Percentiles rank a stretch among this genome's conserved stretches.
These are phyloP conservation scores for Fragum whitleyi DNA, from an alignment of 2,888 invertebrate genomes.

Conservation along the genomic window DNA sequence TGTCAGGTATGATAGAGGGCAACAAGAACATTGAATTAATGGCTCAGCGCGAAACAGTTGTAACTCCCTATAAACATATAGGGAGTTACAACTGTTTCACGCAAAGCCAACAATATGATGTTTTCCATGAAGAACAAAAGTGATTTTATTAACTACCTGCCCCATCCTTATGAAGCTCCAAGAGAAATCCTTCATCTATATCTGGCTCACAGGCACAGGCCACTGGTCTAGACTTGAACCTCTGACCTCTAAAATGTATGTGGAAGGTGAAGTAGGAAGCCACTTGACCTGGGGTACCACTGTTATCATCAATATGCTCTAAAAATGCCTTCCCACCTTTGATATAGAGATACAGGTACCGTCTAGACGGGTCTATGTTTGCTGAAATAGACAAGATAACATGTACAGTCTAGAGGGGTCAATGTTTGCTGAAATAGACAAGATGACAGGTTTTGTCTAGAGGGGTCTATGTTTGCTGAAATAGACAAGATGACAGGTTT, in stretches of 20 bases:
- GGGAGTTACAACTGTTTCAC: no score
- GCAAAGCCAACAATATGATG: no score
- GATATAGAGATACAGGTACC: conserved; percentile 83
- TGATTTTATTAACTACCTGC: conserved; percentile 70
- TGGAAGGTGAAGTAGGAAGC: conserved; percentile 82
- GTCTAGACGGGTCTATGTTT: conserved; percentile 82
- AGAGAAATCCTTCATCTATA: conserved; percentile 83
- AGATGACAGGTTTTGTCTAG: no score
- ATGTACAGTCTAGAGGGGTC: conserved; percentile 83
- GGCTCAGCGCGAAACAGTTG: no score
- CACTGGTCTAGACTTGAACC: conserved; percentile 82
- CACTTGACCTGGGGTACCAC: conserved; percentile 77
- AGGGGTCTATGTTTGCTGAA: no score
- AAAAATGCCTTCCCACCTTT: conserved; percentile 84
- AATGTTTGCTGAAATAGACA: conserved; percentile 81
- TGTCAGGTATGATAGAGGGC: no score
- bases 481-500: no score
- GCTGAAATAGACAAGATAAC: conserved; percentile 74
- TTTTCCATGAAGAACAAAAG: no score
- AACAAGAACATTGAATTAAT: no score
- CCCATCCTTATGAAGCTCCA: conserved; percentile 83
- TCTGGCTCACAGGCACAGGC: conserved; percentile 84
- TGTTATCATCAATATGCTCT: conserved; percentile 82
- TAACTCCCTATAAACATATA: no score
- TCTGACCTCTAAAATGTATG: conserved; percentile 83